Conservation (phyloP, 2,888 invertebrate species). For the Mechanitis messenoides region DNA sequence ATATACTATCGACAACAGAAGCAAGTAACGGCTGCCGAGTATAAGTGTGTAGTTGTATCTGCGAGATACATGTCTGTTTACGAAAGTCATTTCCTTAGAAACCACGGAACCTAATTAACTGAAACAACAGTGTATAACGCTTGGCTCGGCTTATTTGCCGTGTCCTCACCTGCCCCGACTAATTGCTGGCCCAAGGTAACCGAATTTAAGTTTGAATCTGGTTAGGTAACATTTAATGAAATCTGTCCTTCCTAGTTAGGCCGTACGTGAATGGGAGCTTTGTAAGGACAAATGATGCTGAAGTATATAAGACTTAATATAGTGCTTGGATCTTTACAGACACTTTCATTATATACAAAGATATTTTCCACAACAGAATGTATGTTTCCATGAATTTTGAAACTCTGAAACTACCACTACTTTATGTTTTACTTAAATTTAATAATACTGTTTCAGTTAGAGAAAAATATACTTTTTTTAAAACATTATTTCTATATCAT, state of each 20-base stretch:
- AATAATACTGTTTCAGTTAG: no score
- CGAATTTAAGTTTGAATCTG: conserved; percentile 66
- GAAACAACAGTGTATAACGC: conserved; percentile 28
- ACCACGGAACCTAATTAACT: conserved; percentile 28
- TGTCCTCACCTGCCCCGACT: conserved; percentile 57
- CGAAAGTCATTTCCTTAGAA: conserved; percentile 23
- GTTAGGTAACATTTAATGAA: conserved; percentile 67
- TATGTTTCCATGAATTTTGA: no score
- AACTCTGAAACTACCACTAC: no score
- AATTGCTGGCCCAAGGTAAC: conserved; percentile 61
- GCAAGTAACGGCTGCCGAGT: not conserved
- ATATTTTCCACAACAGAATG: no score
- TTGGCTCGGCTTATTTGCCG: conserved; percentile 41
- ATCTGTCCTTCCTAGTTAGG: conserved; percentile 59
- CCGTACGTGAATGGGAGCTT: conserved; percentile 32
- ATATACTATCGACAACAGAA: not conserved
- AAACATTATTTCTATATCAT: no score
- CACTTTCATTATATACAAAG: conserved; percentile 5
- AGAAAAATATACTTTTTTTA: no score
- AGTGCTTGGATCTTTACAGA: conserved; percentile 11
- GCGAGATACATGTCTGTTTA: conserved; percentile 11
- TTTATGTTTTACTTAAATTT: no score
- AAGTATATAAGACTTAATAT: conserved; percentile 18
- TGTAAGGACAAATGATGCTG: conserved; percentile 24
- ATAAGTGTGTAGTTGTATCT: not conserved